Evolutionary conservation across 2,797 vertebrate species (phyloP).

Genomic region (Lagodon rhomboides): DNA sequence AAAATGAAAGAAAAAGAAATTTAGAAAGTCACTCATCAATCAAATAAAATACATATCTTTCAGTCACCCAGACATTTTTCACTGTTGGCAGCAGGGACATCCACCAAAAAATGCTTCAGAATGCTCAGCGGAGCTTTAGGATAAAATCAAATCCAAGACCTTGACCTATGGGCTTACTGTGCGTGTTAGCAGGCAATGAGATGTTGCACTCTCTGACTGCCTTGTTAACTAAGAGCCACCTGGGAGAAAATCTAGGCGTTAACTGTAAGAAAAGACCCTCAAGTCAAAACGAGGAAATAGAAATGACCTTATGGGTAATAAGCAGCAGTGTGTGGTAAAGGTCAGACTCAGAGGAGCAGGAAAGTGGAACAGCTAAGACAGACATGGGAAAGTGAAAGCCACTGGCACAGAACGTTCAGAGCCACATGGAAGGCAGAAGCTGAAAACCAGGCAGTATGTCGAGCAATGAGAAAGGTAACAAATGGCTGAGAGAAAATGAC

Average conservation of each 20-base stretch:
- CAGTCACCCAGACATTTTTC: background rate
- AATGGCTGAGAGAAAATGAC: constrained; percentile 25
- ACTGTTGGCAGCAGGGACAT: background rate
- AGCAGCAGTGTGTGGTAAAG: constrained; percentile 45
- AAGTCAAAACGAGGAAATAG: constrained; percentile 60
- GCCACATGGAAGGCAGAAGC: background rate
- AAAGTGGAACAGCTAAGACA: constrained; percentile 46
- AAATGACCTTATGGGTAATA: constrained; percentile 58
- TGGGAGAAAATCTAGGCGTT: constrained; percentile 40
- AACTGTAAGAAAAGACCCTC: constrained; percentile 32
- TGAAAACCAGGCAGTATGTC: constrained; percentile 9
- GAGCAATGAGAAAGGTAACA: constrained; percentile 10
- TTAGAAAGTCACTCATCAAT: background rate
- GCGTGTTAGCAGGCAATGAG: constrained; percentile 49
- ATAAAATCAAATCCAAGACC: constrained; percentile 48
- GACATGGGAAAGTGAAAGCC: constrained; percentile 31
- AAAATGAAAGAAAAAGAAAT: background rate
- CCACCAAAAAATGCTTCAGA: background rate
- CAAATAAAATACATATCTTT: background rate
- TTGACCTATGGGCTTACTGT: constrained; percentile 44
- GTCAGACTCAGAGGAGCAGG: constrained; percentile 50
- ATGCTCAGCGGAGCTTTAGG: constrained; percentile 9
- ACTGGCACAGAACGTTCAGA: constrained; percentile 22
- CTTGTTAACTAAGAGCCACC: constrained; percentile 48
- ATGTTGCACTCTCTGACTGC: constrained; percentile 37